phyloP scores from a whole-genome alignment of 2,888 invertebrate genomes.

The Octonoba sinensis region DNA sequence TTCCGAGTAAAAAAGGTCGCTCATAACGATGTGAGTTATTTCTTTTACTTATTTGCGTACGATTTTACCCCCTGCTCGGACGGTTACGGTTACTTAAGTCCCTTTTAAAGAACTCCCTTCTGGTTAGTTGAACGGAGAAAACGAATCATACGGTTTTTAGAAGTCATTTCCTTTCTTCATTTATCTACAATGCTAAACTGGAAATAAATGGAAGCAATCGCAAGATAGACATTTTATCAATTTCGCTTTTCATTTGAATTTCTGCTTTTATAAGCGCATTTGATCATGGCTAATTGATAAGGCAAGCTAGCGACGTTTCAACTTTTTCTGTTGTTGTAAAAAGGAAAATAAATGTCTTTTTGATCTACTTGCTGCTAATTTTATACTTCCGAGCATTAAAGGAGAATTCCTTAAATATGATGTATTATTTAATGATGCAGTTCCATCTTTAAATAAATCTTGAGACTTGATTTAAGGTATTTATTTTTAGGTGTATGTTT shows the following conservation, averaged over 20 bases:
- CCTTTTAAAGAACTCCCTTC: conserved; percentile 39
- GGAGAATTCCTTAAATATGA: conserved; percentile 14
- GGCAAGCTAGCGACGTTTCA: conserved; percentile 17
- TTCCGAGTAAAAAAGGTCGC: neutral
- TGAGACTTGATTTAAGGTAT: neutral
- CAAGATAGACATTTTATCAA: conserved; percentile 31
- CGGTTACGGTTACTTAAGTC: conserved; percentile 58
- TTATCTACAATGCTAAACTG: conserved; percentile 38
- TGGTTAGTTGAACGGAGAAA: conserved; percentile 39
- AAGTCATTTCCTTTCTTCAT: conserved; percentile 32
- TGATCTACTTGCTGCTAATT: conserved; percentile 14
- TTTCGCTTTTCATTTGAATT: conserved; percentile 35
- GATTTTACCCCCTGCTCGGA: conserved; percentile 28
- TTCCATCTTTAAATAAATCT: neutral
- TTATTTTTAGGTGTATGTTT: too few species aligned
- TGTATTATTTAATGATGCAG: neutral
- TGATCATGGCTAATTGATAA: conserved; percentile 51
- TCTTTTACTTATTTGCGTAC: conserved; percentile 12
- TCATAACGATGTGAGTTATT: neutral
- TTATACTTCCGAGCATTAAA: conserved; percentile 27
- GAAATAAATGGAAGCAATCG: conserved; percentile 1
- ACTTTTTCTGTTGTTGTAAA: conserved; percentile 11
- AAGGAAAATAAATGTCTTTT: conserved; percentile 31
- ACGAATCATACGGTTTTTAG: conserved; percentile 52
- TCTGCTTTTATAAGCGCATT: conserved; percentile 30